Conservation (phyloP, 2,113 vertebrate genomes). For the Opisthocomus hoazin region DNA sequence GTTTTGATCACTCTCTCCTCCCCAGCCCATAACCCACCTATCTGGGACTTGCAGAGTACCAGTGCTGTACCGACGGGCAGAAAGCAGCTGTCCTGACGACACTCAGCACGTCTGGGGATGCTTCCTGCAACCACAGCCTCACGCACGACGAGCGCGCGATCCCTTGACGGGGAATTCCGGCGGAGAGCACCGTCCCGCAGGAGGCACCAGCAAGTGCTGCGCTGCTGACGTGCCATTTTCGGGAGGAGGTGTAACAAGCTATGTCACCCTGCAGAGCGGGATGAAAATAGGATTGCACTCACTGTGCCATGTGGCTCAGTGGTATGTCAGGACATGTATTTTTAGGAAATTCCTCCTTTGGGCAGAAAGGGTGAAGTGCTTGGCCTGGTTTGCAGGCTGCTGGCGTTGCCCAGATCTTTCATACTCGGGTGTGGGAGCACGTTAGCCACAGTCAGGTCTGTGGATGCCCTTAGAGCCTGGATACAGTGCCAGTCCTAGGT, state of each 20-base stretch:
- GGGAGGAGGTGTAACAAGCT: constrained; percentile 47
- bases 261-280: constrained; percentile 48
- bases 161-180: background rate
- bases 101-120: background rate
- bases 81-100: background rate
- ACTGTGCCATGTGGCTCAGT: constrained; percentile 48
- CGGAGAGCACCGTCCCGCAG: background rate
- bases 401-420: constrained; percentile 18
- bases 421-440: background rate
- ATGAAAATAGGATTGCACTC: constrained; percentile 60
- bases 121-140: background rate
- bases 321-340: constrained; percentile 59
- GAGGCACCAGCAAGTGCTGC: background rate
- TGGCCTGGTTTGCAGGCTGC: constrained; percentile 5
- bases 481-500: background rate
- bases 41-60: background rate
- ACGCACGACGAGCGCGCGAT: fast-evolving
- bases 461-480: background rate
- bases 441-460: background rate
- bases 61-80: background rate
- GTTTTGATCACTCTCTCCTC: background rate
- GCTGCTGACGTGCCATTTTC: constrained; percentile 20
- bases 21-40: background rate
- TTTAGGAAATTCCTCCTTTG: constrained; percentile 61
- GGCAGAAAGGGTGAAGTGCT: constrained; percentile 39